phyloP scores from a whole-genome alignment of 1,140 invertebrate genomes.

The Megalopta genalis region DNA sequence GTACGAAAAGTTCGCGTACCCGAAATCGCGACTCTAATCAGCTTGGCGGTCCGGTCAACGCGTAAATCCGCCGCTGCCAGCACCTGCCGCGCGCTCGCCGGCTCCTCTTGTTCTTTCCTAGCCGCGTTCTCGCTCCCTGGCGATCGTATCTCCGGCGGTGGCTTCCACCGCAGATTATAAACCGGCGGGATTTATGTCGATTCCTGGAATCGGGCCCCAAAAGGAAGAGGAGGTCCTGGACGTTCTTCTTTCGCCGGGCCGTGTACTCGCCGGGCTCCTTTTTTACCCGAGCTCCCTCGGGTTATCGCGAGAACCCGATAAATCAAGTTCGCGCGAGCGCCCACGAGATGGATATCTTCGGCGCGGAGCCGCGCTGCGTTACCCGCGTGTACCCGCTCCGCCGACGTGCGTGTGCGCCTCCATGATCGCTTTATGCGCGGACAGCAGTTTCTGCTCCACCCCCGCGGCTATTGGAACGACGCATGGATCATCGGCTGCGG shows the following conservation, averaged over 20 bases:
- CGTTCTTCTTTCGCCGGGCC: slow-evolving; percentile 47
- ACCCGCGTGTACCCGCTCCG: not conserved
- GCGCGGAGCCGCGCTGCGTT: slow-evolving; percentile 28
- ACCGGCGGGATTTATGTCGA: slow-evolving; percentile 77
- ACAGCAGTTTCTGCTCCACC: slow-evolving; percentile 29
- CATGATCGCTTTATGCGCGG: slow-evolving; percentile 39
- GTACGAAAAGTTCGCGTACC: not conserved
- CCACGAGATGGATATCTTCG: slow-evolving; percentile 71
- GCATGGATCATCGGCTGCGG: slow-evolving; percentile 39
- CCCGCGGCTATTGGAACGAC: slow-evolving; percentile 38
- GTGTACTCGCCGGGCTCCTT: slow-evolving; percentile 40
- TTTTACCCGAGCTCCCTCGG: slow-evolving; percentile 27
- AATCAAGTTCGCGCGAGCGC: slow-evolving; percentile 72
- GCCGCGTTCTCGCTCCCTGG: slow-evolving; percentile 23
- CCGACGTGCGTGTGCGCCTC: slow-evolving; percentile 27
- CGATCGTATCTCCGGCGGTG: slow-evolving; percentile 75
- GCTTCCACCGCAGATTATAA: slow-evolving; percentile 76
- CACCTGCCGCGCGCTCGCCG: slow-evolving; percentile 69
- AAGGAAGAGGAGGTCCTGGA: slow-evolving; percentile 20
- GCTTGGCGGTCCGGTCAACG: not conserved
- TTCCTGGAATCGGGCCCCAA: slow-evolving; percentile 72
- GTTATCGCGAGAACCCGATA: slow-evolving; percentile 70
- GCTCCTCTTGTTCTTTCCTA: slow-evolving; percentile 1
- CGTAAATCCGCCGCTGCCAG: slow-evolving; percentile 50
- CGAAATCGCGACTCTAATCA: slow-evolving; percentile 38